Percentiles rank a stretch among this genome's conserved stretches.
Conservation (phyloP, 2,797 vertebrate species). For the Octomys mimax region DNA sequence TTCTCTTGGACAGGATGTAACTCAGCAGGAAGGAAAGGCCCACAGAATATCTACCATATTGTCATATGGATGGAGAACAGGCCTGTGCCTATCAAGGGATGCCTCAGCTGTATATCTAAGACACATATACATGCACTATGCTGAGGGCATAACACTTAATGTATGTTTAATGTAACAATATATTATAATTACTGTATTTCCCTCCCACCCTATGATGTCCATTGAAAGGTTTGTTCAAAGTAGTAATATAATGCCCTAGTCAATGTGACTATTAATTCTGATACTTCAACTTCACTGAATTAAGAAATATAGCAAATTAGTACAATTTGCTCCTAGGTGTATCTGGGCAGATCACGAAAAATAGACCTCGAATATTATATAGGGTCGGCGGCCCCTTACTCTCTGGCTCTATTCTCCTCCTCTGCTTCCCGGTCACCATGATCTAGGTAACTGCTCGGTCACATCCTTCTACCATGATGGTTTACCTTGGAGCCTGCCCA, state of each 20-base stretch:
- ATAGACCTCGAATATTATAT: not conserved
- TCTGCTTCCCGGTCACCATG: not conserved
- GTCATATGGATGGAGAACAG: not conserved
- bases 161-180: not conserved
- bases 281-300: not conserved
- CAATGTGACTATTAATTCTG: not conserved
- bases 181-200: not conserved
- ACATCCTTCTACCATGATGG: not conserved
- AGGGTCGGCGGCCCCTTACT: not conserved
- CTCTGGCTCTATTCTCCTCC: not conserved
- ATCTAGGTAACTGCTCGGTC: not conserved
- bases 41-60: not conserved
- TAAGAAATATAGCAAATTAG: not conserved
- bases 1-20: not conserved
- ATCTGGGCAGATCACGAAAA: not conserved
- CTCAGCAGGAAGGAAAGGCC: not conserved
- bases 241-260: not conserved
- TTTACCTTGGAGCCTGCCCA: not conserved
- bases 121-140: fast-evolving
- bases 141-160: not conserved
- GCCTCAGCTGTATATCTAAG: not conserved
- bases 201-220: not conserved
- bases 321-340: not conserved
- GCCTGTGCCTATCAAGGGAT: too few species aligned
- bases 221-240: constrained; percentile 2